Base-by-base conservation (phyloP, 2,888 invertebrate genomes). In the Ornithoptera alexandrae region DNA sequence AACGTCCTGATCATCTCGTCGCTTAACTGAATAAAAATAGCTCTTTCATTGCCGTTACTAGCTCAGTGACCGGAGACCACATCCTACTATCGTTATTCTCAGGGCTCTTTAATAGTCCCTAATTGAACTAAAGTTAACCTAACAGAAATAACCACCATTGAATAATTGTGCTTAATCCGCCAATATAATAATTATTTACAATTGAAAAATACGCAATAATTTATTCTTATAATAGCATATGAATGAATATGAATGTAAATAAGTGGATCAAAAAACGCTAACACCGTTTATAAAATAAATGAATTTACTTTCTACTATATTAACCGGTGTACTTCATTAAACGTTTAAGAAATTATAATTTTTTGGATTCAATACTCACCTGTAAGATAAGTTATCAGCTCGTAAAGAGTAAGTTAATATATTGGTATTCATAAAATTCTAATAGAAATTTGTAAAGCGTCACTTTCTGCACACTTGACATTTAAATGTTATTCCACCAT, bases 401-500 rank as follows among this genome's bases (percentile, higher is more conserved):
- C 62, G 62, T 24, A 4, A 18, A 50, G 20, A 57, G 7, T 22
- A 12, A n/a, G 7, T 17, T 8, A 24, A 30, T 64, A 20, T 42
- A 22, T 17, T 24, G 17, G 42, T 58, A 39, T 36, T 39, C 10
- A 36, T 22, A 17, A 17, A 39, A 46, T 65, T 59, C 24, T 58
- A 46, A 42, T n/a, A 59, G 30, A 65, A 65, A 57, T 12, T 42
- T 22, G 36, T n/a, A 39, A 6, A 68, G 68, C 68, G 64, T 69
- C 68, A 65, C 68, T 69, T 24, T 12, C n/a, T 50, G 56, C 22
- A 50, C 12, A 17, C 56, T 62, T 67, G 20, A 50, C 30, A 56
- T 56, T 20, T 22, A 36, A 17, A 61, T 64, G 50, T 66, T 67
- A 56, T 60, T 62, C 65, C 62, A 65, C 65, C 68, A 68, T 71